Evolutionary conservation across 2,797 vertebrate genomes (phyloP).

Genomic region (Chaetodon trifasciatus): DNA sequence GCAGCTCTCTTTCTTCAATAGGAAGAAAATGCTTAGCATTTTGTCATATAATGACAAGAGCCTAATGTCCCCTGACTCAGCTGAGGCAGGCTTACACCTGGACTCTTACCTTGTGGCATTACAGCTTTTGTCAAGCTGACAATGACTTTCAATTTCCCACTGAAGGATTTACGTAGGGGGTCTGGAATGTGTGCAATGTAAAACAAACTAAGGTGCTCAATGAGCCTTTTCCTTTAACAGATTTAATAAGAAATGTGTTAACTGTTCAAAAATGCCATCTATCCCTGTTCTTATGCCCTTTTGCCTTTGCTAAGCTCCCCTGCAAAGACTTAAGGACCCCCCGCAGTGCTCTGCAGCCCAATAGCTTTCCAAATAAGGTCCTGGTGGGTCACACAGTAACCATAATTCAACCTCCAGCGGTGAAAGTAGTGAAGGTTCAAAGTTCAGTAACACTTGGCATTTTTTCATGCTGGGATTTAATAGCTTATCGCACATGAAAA

Average conservation of each 20-base stretch:
- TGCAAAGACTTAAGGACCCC: constrained; percentile 69
- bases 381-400: constrained; percentile 47
- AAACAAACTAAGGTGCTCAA: constrained; percentile 39
- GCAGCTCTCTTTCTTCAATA: neutral
- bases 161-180: constrained; percentile 61
- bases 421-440: constrained; percentile 46
- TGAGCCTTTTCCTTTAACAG: constrained; percentile 39
- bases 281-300: constrained; percentile 57
- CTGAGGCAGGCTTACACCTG: constrained; percentile 21
- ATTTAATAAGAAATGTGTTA: constrained; percentile 68
- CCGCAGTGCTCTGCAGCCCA: constrained; percentile 57
- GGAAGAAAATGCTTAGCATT: neutral
- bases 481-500: constrained; percentile 1
- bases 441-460: constrained; percentile 52
- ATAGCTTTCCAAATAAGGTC: constrained; percentile 57
- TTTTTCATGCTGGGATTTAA: constrained; percentile 31
- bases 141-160: constrained; percentile 55
- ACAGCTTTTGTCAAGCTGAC: constrained; percentile 36
- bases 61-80: neutral
- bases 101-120: constrained; percentile 37
- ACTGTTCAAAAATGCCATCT: constrained; percentile 73
- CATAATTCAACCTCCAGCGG: constrained; percentile 40
- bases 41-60: neutral
- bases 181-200: constrained; percentile 77
- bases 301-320: constrained; percentile 61